Evolutionary conservation across 2,113 vertebrate genomes (phyloP).

Genomic region (Muntiacus muntjak): DNA sequence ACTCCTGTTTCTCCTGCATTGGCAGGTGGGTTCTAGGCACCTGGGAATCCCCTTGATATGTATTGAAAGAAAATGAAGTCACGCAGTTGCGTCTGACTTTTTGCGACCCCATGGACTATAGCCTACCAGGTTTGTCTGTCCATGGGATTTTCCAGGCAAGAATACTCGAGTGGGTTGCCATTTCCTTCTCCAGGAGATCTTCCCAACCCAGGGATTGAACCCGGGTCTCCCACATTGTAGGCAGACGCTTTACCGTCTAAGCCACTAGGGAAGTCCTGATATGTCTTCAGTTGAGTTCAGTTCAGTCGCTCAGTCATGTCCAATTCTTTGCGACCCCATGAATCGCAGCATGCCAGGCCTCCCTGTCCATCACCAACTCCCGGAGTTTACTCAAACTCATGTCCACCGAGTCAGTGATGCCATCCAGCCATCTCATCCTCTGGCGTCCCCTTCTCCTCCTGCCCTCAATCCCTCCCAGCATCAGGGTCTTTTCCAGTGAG

Average conservation of each 20-base stretch:
- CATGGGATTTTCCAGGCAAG: background rate
- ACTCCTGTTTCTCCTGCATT: background rate
- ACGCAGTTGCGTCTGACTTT: background rate
- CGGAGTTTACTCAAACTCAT: too few relatives aligned
- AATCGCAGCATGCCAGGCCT: too few relatives aligned
- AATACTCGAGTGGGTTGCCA: background rate
- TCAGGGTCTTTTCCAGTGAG: too few relatives aligned
- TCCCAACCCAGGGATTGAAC: background rate
- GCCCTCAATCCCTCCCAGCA: too few relatives aligned
- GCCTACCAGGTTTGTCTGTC: background rate
- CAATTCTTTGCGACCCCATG: too few relatives aligned
- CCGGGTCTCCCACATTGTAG: accelerated
- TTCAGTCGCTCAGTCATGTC: too few relatives aligned
- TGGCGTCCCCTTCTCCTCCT: too few relatives aligned
- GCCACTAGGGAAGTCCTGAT: background rate
- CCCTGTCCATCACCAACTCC: too few relatives aligned
- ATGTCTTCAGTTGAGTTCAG: background rate
- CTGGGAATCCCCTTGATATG: background rate
- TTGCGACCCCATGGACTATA: background rate
- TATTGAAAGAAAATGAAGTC: background rate
- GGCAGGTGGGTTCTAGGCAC: background rate
- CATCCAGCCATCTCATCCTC: too few relatives aligned
- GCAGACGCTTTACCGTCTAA: accelerated
- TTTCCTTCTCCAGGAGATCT: background rate
- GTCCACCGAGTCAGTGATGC: too few relatives aligned